Base-by-base conservation (phyloP, 2,797 vertebrate species). In the Xyrichtys novacula region DNA sequence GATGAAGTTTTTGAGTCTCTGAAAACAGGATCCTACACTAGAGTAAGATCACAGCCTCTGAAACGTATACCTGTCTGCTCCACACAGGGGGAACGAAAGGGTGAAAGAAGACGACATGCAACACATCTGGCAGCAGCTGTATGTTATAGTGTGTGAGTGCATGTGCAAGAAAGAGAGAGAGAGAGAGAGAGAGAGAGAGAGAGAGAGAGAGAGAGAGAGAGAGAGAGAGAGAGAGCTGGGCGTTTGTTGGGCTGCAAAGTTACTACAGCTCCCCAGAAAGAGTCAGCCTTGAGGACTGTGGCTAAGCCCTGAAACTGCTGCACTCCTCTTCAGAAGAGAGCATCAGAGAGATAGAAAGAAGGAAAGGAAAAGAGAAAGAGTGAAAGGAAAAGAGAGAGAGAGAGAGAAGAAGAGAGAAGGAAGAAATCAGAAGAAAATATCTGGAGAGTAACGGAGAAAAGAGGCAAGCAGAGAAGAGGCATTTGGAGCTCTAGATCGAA, bases 61-160 rank as follows among this genome's bases (percentile, higher is more conserved):
- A 50, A 14, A 43, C 52, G 64, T 57, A 26, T 68, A 81, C 65
- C 71, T 34, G 56, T 69, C 38, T 40, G 38, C 26, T 60, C 19
- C n/a, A 36, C 4, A 10, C 10, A 58, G 49, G 12, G 40, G 14
- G 23, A 29, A 57, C 19, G 39, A 64, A 15, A 23, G 54, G n/a
- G 6, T 67, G 43, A 38, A 65, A 72, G 56, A 69, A 44, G 23
- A 75, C 44, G 54, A 61, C 16, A 11, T 65, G 42, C 28, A 49
- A 59, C 67, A 83, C 81, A 88, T 90, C 80, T 92, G 88, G 87
- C 65, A 76, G 76, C 83, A 92, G 73, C 72, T 87, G 74, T 53
- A 74, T 47, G 52, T 56, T 20, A 36, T 6, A 40, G 44, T 29
- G 58, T 20, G 68, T 20, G 8, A 36, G 69, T 83, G 59, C 66